Evolutionary conservation across 2,113 vertebrate species (phyloP).

Genomic region (Dolichotis patagonum): DNA sequence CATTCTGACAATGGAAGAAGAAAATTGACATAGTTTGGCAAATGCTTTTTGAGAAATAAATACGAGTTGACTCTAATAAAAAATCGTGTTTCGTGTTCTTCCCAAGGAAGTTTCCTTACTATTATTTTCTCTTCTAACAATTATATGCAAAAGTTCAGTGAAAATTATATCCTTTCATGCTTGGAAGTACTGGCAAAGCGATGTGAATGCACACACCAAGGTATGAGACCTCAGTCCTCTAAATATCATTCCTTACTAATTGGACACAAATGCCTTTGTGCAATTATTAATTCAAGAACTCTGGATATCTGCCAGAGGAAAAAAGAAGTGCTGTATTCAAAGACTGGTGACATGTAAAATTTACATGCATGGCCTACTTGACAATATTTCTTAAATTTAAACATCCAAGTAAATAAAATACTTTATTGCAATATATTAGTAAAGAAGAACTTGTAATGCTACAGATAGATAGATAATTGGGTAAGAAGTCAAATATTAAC

Average conservation of each 20-base stretch:
- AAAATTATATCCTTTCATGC: neutral
- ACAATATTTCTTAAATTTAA: neutral
- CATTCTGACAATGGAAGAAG: neutral
- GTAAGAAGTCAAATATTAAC: neutral
- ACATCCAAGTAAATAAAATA: neutral
- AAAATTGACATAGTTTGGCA: neutral
- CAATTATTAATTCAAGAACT: neutral
- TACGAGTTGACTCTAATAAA: neutral
- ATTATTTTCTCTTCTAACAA: neutral
- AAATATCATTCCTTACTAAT: neutral
- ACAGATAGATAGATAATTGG: neutral
- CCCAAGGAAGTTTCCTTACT: neutral
- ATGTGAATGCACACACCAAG: rapidly evolving
- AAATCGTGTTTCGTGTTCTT: neutral
- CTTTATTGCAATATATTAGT: neutral
- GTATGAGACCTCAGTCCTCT: neutral
- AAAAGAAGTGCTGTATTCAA: neutral
- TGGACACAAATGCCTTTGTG: neutral
- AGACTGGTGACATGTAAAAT: neutral
- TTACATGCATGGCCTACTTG: neutral
- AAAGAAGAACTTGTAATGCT: neutral
- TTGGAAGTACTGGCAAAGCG: neutral
- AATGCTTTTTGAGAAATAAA: neutral
- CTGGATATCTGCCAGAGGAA: neutral
- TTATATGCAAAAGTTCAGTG: neutral